Base-by-base conservation (phyloP, 1,140 invertebrate species). In the Drosophila cardini region DNA sequence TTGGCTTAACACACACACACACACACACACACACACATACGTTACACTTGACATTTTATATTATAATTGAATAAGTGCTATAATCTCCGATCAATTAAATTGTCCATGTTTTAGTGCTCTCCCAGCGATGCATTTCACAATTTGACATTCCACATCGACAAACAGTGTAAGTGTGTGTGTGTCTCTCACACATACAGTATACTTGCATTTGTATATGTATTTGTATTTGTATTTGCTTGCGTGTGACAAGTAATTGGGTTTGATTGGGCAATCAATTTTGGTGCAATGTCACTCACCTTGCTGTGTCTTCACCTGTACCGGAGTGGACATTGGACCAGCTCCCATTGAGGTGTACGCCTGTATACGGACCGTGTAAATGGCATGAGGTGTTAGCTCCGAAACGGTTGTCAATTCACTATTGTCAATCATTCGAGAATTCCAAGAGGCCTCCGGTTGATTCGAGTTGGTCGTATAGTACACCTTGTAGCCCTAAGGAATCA, bases 251-350 rank as follows among this genome's bases (percentile, higher is more conserved):
- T 87, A 86, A 83, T 87, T 87, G 76, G 62, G 64, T 77, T 42
- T 77, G 85, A 89, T 80, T 82, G 63, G 53, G 56, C 84, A 77
- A 84, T 89, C 67, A 80, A 89, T 87, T 79, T 81, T 56, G 38
- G 21, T 32, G 6, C 32, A 45, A 9, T 46, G 40, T 38, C 56
- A 73, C 94, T 94, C 94, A 96, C 97, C 98, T 95, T 98, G 97
- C 90, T 98, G 97, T 7, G 98, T 99, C 94, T 98, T 98, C 74
- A 99, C 97, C 93, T 98, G 97, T 11, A 99, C 96, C 10, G 97
- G 97, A 0, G 95, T 94, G 69, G 98, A 99, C 65, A 98, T 94
- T 0, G 97, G 97, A 63, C 98, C 97, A 16, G 96, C 96, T 3
- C 97, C 97, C 57, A 98, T 97, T 30, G 96, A 97, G 3, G 97